These are phyloP conservation scores for Drosophila pseudoobscura DNA, from an alignment of 1,140 invertebrate species.

Conservation along the genomic window DNA sequence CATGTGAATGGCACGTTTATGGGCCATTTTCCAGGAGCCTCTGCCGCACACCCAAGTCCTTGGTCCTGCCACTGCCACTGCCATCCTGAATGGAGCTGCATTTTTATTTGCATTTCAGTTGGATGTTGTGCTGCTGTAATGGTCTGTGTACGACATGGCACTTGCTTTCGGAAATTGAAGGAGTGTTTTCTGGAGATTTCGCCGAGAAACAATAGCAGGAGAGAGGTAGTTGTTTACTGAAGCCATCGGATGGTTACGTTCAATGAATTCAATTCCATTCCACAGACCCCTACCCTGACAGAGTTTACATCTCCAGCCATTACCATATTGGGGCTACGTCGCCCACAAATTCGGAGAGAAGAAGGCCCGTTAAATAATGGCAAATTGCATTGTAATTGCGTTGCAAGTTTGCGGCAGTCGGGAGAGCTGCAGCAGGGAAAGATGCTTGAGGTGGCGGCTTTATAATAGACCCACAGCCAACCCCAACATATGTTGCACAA, in stretches of 20 bases:
- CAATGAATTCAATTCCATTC: constrained; percentile 37
- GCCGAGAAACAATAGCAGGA: constrained; percentile 1
- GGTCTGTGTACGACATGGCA: constrained; percentile 71
- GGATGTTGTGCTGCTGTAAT: constrained; percentile 71
- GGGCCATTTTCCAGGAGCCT: constrained; percentile 44
- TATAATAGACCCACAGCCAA: constrained; percentile 64
- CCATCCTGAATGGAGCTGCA: constrained; percentile 62
- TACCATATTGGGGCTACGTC: constrained; percentile 40
- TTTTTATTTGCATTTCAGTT: constrained; percentile 66
- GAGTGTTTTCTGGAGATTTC: constrained; percentile 7
- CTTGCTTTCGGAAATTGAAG: constrained; percentile 37
- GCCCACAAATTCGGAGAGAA: constrained; percentile 28
- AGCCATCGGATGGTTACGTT: constrained; percentile 20
- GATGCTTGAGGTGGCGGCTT: constrained; percentile 13
- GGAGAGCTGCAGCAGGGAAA: neutral
- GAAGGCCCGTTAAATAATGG: constrained; percentile 72
- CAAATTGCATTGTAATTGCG: constrained; percentile 73
- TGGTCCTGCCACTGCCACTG: constrained; percentile 30
- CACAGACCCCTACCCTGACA: too few species aligned
- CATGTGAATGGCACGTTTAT: constrained; percentile 76
- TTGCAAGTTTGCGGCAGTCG: constrained; percentile 59
- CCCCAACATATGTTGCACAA: constrained; percentile 75
- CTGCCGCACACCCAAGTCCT: constrained; percentile 5
- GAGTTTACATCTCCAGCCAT: neutral
- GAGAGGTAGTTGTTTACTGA: constrained; percentile 18